Evolutionary conservation across 2,888 invertebrate species (phyloP).

Genomic region (Exephanes ischioxanthus): DNA sequence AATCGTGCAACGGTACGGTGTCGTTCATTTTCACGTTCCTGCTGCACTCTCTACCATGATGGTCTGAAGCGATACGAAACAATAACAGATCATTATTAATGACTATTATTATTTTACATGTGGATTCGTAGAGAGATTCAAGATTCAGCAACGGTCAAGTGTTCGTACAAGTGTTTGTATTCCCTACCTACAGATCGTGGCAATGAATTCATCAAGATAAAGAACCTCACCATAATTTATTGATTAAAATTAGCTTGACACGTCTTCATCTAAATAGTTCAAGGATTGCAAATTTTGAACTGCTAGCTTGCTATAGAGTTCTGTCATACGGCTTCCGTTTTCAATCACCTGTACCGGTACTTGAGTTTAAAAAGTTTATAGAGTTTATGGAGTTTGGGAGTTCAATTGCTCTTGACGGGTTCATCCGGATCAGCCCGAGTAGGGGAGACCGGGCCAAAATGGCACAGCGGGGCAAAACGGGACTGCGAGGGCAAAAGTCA

Average conservation of each 20-base stretch:
- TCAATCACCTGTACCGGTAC: neutral
- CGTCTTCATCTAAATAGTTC: neutral
- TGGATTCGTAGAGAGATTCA: neutral
- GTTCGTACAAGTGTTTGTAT: neutral
- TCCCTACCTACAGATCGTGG: neutral
- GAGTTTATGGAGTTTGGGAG: neutral
- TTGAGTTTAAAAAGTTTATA: neutral
- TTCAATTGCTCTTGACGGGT: neutral
- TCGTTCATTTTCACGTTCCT: conserved; percentile 58
- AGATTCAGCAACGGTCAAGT: neutral
- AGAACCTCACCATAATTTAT: neutral
- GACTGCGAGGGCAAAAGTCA: too few species aligned
- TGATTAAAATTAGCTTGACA: neutral
- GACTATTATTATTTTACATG: neutral
- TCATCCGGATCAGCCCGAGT: neutral
- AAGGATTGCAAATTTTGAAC: neutral
- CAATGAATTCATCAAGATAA: neutral
- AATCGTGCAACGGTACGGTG: conserved; percentile 41
- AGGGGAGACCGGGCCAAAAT: too few species aligned
- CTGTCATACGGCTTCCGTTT: neutral
- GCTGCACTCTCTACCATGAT: conserved; percentile 37
- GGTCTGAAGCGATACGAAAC: conserved; percentile 36
- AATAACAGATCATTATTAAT: neutral
- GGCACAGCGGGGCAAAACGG: too few species aligned
- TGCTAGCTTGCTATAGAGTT: neutral